phyloP scores from a whole-genome alignment of 2,113 vertebrate species.

The Pheucticus melanocephalus region DNA sequence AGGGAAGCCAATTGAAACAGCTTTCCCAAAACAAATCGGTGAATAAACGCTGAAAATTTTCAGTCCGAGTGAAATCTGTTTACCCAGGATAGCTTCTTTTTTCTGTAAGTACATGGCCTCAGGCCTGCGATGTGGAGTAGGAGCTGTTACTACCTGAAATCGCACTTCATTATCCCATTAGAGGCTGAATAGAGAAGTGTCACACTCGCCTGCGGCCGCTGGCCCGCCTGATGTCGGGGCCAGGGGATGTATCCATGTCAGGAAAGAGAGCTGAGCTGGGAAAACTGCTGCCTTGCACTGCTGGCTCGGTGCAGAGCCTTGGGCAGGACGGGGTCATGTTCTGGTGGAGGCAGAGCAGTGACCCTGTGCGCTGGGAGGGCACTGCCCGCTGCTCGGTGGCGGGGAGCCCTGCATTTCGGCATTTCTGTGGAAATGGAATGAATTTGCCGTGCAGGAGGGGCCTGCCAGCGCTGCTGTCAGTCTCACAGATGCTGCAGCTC shows the following conservation, averaged over 20 bases:
- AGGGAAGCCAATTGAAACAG: not conserved
- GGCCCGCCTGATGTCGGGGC: fast-evolving
- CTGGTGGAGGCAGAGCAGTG: fast-evolving
- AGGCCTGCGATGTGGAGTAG: not conserved
- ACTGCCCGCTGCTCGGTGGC: fast-evolving
- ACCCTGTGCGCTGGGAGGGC: not conserved
- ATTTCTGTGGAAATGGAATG: not conserved
- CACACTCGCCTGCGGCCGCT: not conserved
- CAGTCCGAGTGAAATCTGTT: not conserved
- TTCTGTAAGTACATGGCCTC: not conserved
- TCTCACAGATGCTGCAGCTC: fast-evolving
- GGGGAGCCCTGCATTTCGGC: not conserved
- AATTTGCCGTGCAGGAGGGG: fast-evolving
- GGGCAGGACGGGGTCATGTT: not conserved
- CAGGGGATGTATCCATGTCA: fast-evolving
- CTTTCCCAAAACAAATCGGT: not conserved
- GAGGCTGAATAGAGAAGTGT: not conserved
- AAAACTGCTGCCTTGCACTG: fast-evolving
- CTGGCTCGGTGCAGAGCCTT: not conserved
- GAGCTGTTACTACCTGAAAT: not conserved
- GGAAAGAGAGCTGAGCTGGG: not conserved
- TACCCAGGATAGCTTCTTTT: not conserved
- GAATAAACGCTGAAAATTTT: not conserved
- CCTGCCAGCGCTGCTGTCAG: fast-evolving
- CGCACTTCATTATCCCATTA: not conserved